Percentiles rank a stretch among this genome's conserved stretches.
Conservation (phyloP, 2,797 vertebrate species). For the Bucorvus abyssinicus region DNA sequence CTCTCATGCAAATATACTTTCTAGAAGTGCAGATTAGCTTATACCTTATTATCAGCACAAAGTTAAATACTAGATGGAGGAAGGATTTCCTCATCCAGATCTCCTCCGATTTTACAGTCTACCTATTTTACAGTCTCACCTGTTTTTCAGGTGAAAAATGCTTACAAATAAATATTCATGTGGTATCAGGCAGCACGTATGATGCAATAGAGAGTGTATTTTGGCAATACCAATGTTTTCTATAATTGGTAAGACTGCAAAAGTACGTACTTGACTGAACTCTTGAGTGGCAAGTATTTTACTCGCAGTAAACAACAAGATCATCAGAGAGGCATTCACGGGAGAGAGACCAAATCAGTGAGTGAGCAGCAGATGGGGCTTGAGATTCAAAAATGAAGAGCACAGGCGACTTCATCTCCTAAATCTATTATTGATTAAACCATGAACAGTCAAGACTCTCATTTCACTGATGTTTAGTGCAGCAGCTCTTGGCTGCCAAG, state of each 20-base stretch:
- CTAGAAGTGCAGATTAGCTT: not conserved
- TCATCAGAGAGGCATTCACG: conserved; percentile 53
- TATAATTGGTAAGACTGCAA: conserved; percentile 22
- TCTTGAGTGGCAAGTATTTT: conserved; percentile 52
- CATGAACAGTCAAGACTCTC: conserved; percentile 54
- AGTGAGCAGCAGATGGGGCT: conserved; percentile 76
- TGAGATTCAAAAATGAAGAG: conserved; percentile 72
- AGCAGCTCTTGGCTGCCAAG: conserved; percentile 60
- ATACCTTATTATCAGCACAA: not conserved
- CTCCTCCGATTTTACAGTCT: not conserved
- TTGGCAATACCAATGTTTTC: conserved; percentile 35
- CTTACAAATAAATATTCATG: not conserved
- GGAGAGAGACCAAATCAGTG: conserved; percentile 62
- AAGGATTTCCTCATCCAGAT: not conserved
- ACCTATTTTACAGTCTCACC: not conserved
- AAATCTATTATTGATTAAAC: conserved; percentile 75
- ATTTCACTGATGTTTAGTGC: conserved; percentile 67
- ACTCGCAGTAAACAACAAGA: conserved; percentile 47
- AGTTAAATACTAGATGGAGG: not conserved
- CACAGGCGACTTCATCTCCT: conserved; percentile 42
- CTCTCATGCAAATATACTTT: not conserved
- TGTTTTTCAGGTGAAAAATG: not conserved
- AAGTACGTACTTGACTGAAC: conserved; percentile 59
- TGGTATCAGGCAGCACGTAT: conserved; percentile 5
- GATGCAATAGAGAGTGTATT: conserved; percentile 31